Conservation (phyloP, 2,113 vertebrate species). For the Equus przewalskii region DNA sequence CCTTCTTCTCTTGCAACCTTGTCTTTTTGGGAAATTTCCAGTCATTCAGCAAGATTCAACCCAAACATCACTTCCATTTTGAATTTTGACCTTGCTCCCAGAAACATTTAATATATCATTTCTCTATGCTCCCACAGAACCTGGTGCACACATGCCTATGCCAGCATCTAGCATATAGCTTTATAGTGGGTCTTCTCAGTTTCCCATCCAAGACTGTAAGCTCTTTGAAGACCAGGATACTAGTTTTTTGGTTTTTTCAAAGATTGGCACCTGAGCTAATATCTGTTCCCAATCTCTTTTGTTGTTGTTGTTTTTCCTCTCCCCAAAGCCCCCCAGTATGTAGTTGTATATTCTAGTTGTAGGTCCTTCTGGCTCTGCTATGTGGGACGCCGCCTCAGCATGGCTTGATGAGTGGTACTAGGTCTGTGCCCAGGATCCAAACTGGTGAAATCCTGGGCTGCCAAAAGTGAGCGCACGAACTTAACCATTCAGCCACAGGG, state of each 20-base stretch:
- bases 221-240: neutral
- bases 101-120: neutral
- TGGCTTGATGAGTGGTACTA: too few species aligned
- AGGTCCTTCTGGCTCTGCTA: too few species aligned
- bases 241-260: neutral
- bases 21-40: neutral
- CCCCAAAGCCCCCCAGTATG: too few species aligned
- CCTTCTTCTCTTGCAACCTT: neutral
- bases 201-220: neutral
- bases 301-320: too few species aligned
- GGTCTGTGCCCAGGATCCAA: too few species aligned
- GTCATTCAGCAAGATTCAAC: neutral
- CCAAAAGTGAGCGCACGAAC: too few species aligned
- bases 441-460: too few species aligned
- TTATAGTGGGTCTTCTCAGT: neutral
- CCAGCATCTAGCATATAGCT: neutral
- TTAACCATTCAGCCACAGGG: too few species aligned
- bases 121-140: neutral
- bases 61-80: neutral
- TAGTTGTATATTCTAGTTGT: too few species aligned
- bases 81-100: neutral
- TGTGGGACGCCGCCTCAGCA: too few species aligned
- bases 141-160: neutral
- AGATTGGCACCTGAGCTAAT: too few species aligned
- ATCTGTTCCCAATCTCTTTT: too few species aligned